phyloP scores from a whole-genome alignment of 2,113 vertebrate species.

The Proteles cristata region DNA sequence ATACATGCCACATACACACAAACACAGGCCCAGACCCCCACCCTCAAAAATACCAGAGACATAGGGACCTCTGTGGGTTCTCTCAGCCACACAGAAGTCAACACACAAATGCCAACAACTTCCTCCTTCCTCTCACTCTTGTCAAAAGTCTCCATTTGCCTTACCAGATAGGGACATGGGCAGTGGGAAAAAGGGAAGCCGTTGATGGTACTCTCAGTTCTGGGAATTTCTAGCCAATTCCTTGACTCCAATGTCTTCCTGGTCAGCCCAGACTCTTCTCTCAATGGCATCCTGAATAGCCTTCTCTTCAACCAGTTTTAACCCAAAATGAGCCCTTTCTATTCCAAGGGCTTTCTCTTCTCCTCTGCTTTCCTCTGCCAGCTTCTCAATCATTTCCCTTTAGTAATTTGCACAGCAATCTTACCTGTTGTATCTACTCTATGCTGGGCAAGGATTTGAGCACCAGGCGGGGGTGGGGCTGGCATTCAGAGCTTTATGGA shows the following conservation, averaged over 20 bases:
- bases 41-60: not conserved
- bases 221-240: not conserved
- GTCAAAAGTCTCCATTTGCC: not conserved
- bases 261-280: not conserved
- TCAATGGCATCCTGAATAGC: rapidly evolving
- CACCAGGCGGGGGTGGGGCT: not conserved
- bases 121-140: not conserved
- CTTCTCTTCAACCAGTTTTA: not conserved
- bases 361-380: not conserved
- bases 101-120: rapidly evolving
- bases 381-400: not conserved
- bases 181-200: not conserved
- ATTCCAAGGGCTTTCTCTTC: not conserved
- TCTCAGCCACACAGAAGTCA: not conserved
- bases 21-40: not conserved
- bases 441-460: not conserved
- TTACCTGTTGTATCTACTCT: not conserved
- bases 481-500: not conserved
- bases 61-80: not conserved
- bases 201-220: not conserved
- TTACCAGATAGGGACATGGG: not conserved
- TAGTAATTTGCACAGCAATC: not conserved
- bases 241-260: not conserved
- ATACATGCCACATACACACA: not conserved
- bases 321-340: not conserved